These are phyloP conservation scores for Noctua janthe DNA, from an alignment of 2,888 invertebrate genomes.

Conservation along the genomic window DNA sequence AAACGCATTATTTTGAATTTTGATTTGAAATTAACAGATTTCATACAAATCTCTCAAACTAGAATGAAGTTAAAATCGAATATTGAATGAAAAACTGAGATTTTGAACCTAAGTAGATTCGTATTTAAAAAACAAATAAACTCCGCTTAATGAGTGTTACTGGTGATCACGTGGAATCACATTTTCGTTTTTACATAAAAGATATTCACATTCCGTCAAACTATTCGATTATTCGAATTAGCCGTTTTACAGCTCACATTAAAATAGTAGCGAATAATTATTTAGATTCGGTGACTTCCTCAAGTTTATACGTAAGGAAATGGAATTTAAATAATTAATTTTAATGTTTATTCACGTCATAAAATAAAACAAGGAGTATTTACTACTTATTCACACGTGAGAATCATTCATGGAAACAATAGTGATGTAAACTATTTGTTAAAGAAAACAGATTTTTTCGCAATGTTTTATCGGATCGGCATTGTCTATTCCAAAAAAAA, in stretches of 20 bases:
- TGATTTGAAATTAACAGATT: not conserved
- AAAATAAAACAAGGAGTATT: constrained; percentile 37
- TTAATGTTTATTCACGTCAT: constrained; percentile 36
- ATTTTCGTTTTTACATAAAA: constrained; percentile 16
- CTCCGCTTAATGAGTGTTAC: constrained; percentile 15
- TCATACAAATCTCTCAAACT: not conserved
- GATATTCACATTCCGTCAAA: constrained; percentile 10
- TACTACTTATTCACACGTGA: constrained; percentile 13
- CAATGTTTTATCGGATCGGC: not conserved
- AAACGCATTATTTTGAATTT: not conserved
- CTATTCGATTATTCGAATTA: constrained; percentile 1
- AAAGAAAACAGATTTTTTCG: not conserved
- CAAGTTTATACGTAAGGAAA: constrained; percentile 31
- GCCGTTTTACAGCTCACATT: constrained; percentile 29
- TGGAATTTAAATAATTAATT: constrained; percentile 30
- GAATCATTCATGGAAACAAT: not conserved
- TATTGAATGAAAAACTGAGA: not conserved
- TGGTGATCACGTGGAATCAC: constrained; percentile 20
- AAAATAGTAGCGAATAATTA: constrained; percentile 39
- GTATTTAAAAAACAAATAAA: constrained; percentile 34
- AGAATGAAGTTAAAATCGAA: too few relatives aligned
- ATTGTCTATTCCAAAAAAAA: not conserved
- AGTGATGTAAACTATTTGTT: not conserved
- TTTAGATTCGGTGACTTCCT: constrained; percentile 41
- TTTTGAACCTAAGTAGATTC: not conserved